These are phyloP conservation scores for Monarcha castaneiventris DNA, from an alignment of 2,113 vertebrate genomes.

Conservation along the genomic window DNA sequence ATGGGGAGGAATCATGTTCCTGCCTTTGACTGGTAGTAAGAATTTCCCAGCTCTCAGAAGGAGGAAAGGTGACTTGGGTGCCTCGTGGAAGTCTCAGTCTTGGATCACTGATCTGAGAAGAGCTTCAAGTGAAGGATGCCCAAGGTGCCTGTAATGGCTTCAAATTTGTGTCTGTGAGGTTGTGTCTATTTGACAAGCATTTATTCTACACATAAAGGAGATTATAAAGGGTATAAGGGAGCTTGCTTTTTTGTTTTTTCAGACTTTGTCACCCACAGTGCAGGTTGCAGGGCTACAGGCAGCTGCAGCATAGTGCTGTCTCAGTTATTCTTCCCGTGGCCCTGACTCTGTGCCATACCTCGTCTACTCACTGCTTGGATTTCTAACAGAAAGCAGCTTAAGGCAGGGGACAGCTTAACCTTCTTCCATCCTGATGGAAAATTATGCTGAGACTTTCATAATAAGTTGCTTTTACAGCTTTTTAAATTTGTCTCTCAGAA, in stretches of 20 bases:
- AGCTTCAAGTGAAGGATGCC: not conserved
- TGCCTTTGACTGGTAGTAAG: not conserved
- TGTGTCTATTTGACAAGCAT: not conserved
- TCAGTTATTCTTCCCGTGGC: not conserved
- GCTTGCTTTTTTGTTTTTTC: not conserved
- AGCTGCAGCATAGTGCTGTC: not conserved
- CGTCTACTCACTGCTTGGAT: not conserved
- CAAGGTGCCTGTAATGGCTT: not conserved
- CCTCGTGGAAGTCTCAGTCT: not conserved
- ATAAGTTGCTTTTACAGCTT: slow-evolving; percentile 56
- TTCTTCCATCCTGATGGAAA: slow-evolving; percentile 39
- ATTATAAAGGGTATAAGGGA: not conserved
- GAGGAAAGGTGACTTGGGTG: not conserved
- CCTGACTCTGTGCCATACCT: slow-evolving; percentile 33
- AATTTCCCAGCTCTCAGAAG: not conserved
- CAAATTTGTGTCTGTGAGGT: not conserved
- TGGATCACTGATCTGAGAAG: not conserved
- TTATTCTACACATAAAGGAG: not conserved
- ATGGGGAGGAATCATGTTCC: not conserved
- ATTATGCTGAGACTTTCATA: slow-evolving; percentile 61
- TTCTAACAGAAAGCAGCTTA: slow-evolving; percentile 43
- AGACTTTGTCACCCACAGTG: not conserved
- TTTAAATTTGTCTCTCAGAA: slow-evolving; percentile 35
- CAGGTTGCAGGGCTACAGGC: not conserved
- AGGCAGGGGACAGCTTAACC: slow-evolving; percentile 60